Evolutionary conservation across 2,888 invertebrate species (phyloP).

Genomic region (Alsophila aescularia): DNA sequence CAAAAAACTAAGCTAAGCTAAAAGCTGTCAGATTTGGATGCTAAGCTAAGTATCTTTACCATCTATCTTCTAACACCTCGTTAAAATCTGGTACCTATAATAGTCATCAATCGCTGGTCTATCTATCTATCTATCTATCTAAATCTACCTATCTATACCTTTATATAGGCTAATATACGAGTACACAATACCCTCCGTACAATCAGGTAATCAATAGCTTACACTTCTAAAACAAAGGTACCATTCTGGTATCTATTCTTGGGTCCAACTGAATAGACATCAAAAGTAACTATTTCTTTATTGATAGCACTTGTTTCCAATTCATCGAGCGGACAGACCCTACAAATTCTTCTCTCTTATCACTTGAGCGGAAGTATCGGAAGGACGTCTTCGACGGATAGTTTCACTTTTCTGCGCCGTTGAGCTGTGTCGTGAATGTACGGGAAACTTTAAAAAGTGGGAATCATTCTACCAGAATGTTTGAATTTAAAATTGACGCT

Average conservation of each 20-base stretch:
- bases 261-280: neutral
- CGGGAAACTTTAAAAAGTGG: slow-evolving; percentile 72
- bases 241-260: neutral
- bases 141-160: no score
- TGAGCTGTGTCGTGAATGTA: slow-evolving; percentile 73
- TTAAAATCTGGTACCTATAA: no score
- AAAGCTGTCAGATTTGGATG: no score
- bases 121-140: no score
- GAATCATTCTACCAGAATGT: slow-evolving; percentile 61
- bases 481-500: slow-evolving; percentile 40
- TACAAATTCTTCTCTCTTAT: slow-evolving; percentile 18
- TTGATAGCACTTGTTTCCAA: slow-evolving; percentile 12
- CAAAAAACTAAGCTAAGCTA: no score
- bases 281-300: neutral
- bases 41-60: no score
- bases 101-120: no score
- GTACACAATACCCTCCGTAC: no score
- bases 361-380: slow-evolving; percentile 42
- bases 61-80: no score
- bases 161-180: no score
- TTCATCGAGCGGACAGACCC: slow-evolving; percentile 2
- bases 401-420: slow-evolving; percentile 80
- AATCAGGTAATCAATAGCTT: no score
- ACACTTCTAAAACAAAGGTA: no score
- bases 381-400: slow-evolving; percentile 61